These are phyloP conservation scores for Zophobas morio DNA, from an alignment of 1,140 invertebrate species.

Conservation along the genomic window DNA sequence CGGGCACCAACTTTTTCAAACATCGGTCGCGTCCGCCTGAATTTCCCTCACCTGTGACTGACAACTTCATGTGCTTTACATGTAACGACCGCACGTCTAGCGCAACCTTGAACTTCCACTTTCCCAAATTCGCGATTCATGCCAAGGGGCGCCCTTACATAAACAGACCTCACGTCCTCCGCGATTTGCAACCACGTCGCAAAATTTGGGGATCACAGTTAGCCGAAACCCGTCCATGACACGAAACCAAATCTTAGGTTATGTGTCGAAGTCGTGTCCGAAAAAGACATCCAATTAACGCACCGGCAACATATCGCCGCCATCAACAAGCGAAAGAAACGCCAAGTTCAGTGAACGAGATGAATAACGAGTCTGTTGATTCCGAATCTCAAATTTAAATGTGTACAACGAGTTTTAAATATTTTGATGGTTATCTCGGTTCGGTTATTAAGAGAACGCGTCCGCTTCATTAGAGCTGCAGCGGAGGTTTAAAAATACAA, in stretches of 20 bases:
- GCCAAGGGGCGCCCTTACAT: too few species aligned
- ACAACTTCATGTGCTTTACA: too few species aligned
- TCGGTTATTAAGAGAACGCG: constrained; percentile 26
- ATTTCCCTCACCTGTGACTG: too few species aligned
- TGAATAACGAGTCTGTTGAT: constrained; percentile 49
- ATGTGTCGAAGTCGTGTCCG: not conserved
- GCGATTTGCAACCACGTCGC: not conserved
- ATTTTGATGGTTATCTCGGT: constrained; percentile 45
- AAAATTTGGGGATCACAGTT: too few species aligned
- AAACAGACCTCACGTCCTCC: not conserved
- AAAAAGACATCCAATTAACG: constrained; percentile 45
- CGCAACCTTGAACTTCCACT: too few species aligned
- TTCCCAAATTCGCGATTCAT: too few species aligned
- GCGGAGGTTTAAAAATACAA: not conserved
- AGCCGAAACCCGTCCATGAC: too few species aligned
- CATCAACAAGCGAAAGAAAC: constrained; percentile 16
- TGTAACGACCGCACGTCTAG: too few species aligned
- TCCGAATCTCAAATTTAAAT: constrained; percentile 45
- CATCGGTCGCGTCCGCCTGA: too few species aligned
- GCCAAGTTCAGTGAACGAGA: constrained; percentile 49
- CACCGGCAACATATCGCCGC: constrained; percentile 35
- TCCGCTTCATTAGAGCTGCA: constrained; percentile 23
- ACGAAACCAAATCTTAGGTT: too few species aligned
- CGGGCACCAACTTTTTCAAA: too few species aligned
- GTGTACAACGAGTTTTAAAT: constrained; percentile 45